Base-by-base conservation (phyloP, 2,113 vertebrate species). In the Equus quagga region DNA sequence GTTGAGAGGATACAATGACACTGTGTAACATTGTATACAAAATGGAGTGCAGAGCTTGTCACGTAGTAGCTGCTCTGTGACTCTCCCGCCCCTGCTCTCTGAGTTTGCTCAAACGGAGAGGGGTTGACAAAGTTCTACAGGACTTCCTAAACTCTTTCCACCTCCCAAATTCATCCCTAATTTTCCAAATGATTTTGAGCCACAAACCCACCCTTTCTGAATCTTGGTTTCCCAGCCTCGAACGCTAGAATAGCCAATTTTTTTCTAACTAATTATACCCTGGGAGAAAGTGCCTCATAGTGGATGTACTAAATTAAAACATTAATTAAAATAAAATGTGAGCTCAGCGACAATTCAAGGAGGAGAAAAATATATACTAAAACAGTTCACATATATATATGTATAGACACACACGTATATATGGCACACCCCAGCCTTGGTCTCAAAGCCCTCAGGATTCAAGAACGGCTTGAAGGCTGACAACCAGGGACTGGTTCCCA, bases 281-380 rank as follows among this genome's bases (percentile, higher is more conserved):
- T 96, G 9, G 3, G 76, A 98, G 98, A 98, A 97, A 98, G 72
- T 96, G 93, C 92, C 94, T 98, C 90, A 75, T 96, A 92, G 84
- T 94, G 67, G 93, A 28, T 96, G 88, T 82, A 93, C 94, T 92
- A 96, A 97, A 98, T 98, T 97, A 98, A 98, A 96, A 97, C 95
- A 98, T 98, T 98, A 94, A 98, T 98, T 98, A 98, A 98, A 97
- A 97, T 97, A 97, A 98, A 98, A 95, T 94, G 96, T 95, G 92
- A 98, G 90, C 64, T 98, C 97, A 97, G 96, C 97, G 97, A 96
- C 95, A 94, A 92, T 95, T 96, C 94, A 96, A 96, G 82, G 31
- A n/a, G 56, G 60, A 90, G 58, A 67, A 93, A 95, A 95, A 86
- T 64, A 94, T 78, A 80, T 84, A 93, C 64, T 89, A 56, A 91